Evolutionary conservation across 2,113 vertebrate species (phyloP), one percentile per base, ranked within the genome.

Genomic region (Numida meleagris): DNA sequence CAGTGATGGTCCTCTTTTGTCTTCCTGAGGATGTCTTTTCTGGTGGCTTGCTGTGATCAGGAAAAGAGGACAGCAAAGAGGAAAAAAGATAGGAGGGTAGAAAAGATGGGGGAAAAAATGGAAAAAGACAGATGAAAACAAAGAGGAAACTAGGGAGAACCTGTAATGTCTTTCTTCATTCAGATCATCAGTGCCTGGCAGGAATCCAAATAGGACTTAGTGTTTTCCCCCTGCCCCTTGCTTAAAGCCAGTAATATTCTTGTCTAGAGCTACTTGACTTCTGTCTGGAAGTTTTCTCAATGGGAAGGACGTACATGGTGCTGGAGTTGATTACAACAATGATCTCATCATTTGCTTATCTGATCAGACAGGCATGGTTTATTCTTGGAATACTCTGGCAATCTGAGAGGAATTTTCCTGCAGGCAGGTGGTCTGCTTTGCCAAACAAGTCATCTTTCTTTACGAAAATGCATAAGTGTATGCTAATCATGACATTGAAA

Each of bases 321-420:
- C 58, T 70, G 34, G 48, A 23, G 3, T 91, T 85, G 38, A 43
- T 72, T 77, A 16, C 63, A 51, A 13, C 62, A 75, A 8, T 45
- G 73, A 82, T 90, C 23, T 96, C 70, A 59, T 88, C 0, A 34
- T 92, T 90, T 81, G 23, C 51, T 84, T 92, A 65, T 40, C 57
- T 72, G 86, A 83, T 86, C 77, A 87, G 92, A 79, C 53, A 82
- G 48, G 51, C 51, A 2, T 89, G 58, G 51, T 88, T 93, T 90
- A 67, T 80, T 90, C 59, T 91, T 21, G 3, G 38, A 79, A 51
- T 34, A 90, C 63, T 29, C 33, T 68, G 65, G 38, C 65, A 88
- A 2, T 53, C 73, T 82, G 58, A 71, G 66, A 70, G 45, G 73
- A 84, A 45, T 88, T 68, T 57, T 33, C 40, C 48, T 82, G 53